These are phyloP conservation scores for Drosophila sproati DNA, from an alignment of 1,140 invertebrate genomes.

Conservation along the genomic window DNA sequence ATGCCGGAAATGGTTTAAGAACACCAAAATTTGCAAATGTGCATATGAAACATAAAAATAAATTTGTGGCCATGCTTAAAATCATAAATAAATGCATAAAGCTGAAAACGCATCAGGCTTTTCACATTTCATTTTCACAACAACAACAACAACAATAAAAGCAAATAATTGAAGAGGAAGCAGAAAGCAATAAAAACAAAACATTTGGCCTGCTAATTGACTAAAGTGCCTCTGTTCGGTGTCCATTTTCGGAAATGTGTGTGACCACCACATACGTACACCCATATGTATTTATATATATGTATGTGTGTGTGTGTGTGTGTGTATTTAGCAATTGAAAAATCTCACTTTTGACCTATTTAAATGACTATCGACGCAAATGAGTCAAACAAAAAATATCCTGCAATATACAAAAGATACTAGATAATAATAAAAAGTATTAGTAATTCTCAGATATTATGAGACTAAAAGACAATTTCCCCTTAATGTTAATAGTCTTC, in stretches of 20 bases:
- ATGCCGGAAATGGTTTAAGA: constrained; percentile 44
- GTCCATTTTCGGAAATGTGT: constrained; percentile 24
- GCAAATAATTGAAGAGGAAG: constrained; percentile 26
- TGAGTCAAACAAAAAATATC: constrained; percentile 30
- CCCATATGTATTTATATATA: not conserved
- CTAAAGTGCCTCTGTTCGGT: constrained; percentile 63
- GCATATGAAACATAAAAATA: constrained; percentile 34
- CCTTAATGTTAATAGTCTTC: no score
- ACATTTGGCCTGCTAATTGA: constrained; percentile 76
- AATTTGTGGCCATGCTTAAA: constrained; percentile 47
- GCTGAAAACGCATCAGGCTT: constrained; percentile 35
- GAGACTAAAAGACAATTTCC: no score
- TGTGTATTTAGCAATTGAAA: constrained; percentile 43
- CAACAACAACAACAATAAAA: constrained; percentile 17
- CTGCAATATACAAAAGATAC: constrained; percentile 1
- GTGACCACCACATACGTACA: constrained; percentile 12
- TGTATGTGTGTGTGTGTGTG: not conserved
- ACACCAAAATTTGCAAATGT: constrained; percentile 34
- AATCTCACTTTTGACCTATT: constrained; percentile 67
- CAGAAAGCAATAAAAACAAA: constrained; percentile 44
- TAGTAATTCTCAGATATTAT: no score
- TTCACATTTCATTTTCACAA: constrained; percentile 3
- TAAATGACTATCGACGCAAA: constrained; percentile 53
- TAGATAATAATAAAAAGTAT: not conserved
- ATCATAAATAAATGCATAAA: constrained; percentile 55